Base-by-base conservation (phyloP, 2,888 invertebrate genomes). In the Hyposoter dolosus region DNA sequence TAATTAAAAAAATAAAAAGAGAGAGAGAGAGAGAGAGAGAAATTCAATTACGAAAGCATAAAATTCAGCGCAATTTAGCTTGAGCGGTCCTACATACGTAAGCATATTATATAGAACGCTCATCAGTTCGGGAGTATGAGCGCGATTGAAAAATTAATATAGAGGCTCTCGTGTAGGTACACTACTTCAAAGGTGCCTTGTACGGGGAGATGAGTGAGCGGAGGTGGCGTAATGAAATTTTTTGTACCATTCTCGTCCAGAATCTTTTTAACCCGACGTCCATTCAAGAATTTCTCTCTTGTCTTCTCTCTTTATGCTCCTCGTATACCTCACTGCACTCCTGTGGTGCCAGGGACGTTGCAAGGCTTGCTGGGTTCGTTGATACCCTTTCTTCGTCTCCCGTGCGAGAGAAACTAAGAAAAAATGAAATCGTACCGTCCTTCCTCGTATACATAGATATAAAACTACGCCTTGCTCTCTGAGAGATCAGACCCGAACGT, bases 151-250 rank as follows among this genome's bases (percentile, higher is more conserved):
- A 82, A 82, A 82, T 82, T 75, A 82, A 82, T 82, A 75, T 60
- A 68, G 68, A 75, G 82, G 60, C 75, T 35, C 68, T 75, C 75
- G 60, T 68, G 75, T 82, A 40, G 71, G 69, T 71, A 71, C 63
- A 82, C 47, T 82, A 75, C 82, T 82, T 76, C 75, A 76, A 82
- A 68, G 65, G 75, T 75, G 68, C 35, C 68, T 82, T 68, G 81
- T 32, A 71, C n/a, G 15, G 69, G 71, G 45, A 60, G 60, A 79
- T 47, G 60, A 79, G 45, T 47, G 69, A 43, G 79, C 45, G 74
- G 66, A 68, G 69, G 80, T 71, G 71, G 82, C 82, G 68, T 82
- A 82, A 82, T 82, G 81, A 82, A 82, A 82, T 82, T 82, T 82
- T 82, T 75, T 82, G 45, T 75, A 74, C 75, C 74, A 69, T 75